phyloP scores from a whole-genome alignment of 2,797 vertebrate genomes.

The Argentina silus region DNA sequence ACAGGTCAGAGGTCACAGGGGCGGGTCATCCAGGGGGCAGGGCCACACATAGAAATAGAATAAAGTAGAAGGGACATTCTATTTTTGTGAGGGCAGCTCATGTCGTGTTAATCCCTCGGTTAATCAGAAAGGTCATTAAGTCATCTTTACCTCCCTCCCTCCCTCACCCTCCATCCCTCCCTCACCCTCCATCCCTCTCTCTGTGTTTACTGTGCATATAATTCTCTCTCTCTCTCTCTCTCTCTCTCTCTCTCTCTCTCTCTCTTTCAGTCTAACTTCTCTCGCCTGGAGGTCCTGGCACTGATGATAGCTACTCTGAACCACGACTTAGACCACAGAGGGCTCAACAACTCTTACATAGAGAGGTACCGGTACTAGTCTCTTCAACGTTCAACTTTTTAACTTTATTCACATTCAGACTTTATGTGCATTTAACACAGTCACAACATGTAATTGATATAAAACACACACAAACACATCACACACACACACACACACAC shows the following conservation, averaged over 20 bases:
- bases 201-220: not conserved
- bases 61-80: too few species aligned
- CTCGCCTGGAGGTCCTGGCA: constrained; percentile 83
- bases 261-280: constrained; percentile 61
- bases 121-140: too few species aligned
- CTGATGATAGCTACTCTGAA: constrained; percentile 88
- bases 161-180: not conserved
- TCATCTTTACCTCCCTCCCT: not conserved
- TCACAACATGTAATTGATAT: too few species aligned
- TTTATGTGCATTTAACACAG: too few species aligned
- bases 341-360: constrained; percentile 90
- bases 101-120: not conserved
- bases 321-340: constrained; percentile 90
- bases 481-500: too few species aligned
- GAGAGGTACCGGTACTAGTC: constrained; percentile 76
- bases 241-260: not conserved
- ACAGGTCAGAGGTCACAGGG: constrained; percentile 18
- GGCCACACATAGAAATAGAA: too few species aligned
- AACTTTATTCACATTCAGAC: too few species aligned
- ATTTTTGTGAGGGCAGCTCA: too few species aligned
- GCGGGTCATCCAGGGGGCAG: not conserved
- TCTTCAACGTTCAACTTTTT: too few species aligned
- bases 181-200: not conserved
- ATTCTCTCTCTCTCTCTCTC: not conserved
- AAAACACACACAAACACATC: too few species aligned